These are phyloP conservation scores for Haliclystus octoradiatus DNA, from an alignment of 30 jellyfish, hydroid and myxozoan species.

Conservation along the genomic window DNA sequence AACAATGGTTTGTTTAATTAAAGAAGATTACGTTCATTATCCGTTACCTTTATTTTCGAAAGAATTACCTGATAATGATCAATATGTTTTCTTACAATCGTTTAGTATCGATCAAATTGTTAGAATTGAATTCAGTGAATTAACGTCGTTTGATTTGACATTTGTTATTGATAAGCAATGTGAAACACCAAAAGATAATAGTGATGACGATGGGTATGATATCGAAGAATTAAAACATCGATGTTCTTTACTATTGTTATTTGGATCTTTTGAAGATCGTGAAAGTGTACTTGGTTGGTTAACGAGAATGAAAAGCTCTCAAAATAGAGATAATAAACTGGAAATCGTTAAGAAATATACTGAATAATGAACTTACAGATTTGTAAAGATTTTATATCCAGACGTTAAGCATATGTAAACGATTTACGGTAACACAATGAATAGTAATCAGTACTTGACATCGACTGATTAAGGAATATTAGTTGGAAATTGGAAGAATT, in stretches of 20 bases:
- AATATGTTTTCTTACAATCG: constrained; percentile 55
- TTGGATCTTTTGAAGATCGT: constrained; percentile 63
- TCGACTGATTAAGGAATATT: too few relatives aligned
- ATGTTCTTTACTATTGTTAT: background rate
- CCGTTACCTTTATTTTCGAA: constrained; percentile 79
- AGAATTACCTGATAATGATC: constrained; percentile 72
- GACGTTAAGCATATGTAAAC: too few relatives aligned
- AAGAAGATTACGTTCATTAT: constrained; percentile 74
- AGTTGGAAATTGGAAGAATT: too few relatives aligned
- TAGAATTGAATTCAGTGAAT: constrained; percentile 65
- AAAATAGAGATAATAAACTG: background rate
- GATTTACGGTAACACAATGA: too few relatives aligned
- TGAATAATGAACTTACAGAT: too few relatives aligned
- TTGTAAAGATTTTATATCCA: too few relatives aligned
- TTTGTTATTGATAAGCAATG: constrained; percentile 57
- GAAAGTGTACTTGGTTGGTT: constrained; percentile 46
- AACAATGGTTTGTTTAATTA: constrained; percentile 35
- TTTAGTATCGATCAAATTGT: constrained; percentile 44
- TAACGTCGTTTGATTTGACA: constrained; percentile 47
- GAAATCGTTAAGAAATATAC: background rate
- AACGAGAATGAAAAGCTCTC: constrained; percentile 60
- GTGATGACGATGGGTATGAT: background rate
- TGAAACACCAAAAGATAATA: constrained; percentile 48
- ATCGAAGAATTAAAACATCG: background rate
- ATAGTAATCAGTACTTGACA: too few relatives aligned